phyloP scores from a whole-genome alignment of 1,140 invertebrate species.

The Drosophila lini region DNA sequence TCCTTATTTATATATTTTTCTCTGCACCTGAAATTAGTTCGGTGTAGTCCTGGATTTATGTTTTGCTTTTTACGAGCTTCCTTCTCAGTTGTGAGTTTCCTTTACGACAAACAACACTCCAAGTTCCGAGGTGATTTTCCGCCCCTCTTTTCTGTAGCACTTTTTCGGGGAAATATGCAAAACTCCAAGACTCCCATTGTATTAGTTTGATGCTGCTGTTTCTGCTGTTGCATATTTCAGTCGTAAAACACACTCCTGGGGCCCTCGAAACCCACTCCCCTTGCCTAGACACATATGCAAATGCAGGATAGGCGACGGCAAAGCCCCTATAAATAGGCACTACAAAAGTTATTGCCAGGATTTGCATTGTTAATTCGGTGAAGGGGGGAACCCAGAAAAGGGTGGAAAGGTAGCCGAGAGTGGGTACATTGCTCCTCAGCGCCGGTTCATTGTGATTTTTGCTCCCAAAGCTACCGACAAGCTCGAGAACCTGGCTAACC shows the following conservation, averaged over 20 bases:
- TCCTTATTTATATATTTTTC: background rate
- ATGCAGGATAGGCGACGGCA: slow-evolving; percentile 17
- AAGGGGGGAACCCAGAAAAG: slow-evolving; percentile 2
- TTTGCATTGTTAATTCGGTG: slow-evolving; percentile 63
- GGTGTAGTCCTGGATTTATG: slow-evolving; percentile 5
- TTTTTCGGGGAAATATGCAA: slow-evolving; percentile 27
- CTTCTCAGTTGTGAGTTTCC: slow-evolving; percentile 2
- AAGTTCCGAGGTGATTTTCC: slow-evolving; percentile 3
- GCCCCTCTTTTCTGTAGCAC: background rate
- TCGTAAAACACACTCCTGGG: slow-evolving; percentile 52
- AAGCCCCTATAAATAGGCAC: slow-evolving; percentile 45
- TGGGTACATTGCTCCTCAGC: slow-evolving; percentile 7
- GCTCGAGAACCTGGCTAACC: slow-evolving; percentile 1
- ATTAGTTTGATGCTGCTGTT: slow-evolving; percentile 29
- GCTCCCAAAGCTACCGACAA: slow-evolving; percentile 1
- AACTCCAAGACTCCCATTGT: slow-evolving; percentile 18
- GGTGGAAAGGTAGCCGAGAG: background rate
- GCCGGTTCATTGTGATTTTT: slow-evolving; percentile 24
- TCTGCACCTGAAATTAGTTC: slow-evolving; percentile 7
- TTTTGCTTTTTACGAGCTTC: slow-evolving; percentile 23
- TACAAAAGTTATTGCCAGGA: slow-evolving; percentile 48
- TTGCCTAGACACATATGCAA: slow-evolving; percentile 18
- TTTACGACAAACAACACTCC: slow-evolving; percentile 26
- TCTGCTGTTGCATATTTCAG: slow-evolving; percentile 54
- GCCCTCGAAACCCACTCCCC: background rate